A percentile compares a stretch with the other conserved stretches of the same genome.
phyloP scores from a whole-genome alignment of 2,888 invertebrate species.

The Drosophila multiciliata region DNA sequence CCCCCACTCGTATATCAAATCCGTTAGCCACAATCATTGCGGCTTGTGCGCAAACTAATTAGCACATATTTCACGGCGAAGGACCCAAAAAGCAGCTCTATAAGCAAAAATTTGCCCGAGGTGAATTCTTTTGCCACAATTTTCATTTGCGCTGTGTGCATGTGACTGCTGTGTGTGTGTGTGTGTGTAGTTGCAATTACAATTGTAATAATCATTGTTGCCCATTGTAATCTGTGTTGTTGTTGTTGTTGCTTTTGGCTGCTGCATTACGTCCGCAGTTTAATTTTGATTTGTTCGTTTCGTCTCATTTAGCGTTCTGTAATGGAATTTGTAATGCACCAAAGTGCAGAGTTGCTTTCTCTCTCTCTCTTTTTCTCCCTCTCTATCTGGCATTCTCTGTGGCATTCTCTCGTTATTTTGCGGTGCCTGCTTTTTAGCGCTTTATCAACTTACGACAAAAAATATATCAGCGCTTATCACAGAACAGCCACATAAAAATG shows the following conservation, averaged over 20 bases:
- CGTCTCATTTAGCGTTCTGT: constrained; percentile 65
- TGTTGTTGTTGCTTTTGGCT: constrained; percentile 26
- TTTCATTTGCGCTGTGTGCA: constrained; percentile 40
- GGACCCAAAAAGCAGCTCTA: constrained; percentile 23
- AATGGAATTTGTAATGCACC: constrained; percentile 73
- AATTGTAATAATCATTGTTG: constrained; percentile 75
- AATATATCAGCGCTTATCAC: constrained; percentile 51
- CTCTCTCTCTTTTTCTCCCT: not conserved
- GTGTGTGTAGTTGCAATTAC: constrained; percentile 60
- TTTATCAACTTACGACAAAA: constrained; percentile 46
- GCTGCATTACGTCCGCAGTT: constrained; percentile 64
- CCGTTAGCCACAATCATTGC: constrained; percentile 52
- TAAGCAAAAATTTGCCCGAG: constrained; percentile 48
- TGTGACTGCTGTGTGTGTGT: constrained; percentile 8
- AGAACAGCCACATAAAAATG: constrained; percentile 23
- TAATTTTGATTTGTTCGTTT: constrained; percentile 76
- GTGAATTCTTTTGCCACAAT: constrained; percentile 64
- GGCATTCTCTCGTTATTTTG: not conserved
- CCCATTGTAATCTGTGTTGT: constrained; percentile 36
- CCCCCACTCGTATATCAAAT: constrained; percentile 38
- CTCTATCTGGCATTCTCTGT: not conserved
- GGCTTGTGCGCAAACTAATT: constrained; percentile 70
- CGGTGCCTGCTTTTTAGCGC: constrained; percentile 29
- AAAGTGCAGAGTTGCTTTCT: not conserved
- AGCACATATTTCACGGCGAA: constrained; percentile 76